Conservation (phyloP, 1,140 invertebrate species). For the Drosophila nasuta region DNA sequence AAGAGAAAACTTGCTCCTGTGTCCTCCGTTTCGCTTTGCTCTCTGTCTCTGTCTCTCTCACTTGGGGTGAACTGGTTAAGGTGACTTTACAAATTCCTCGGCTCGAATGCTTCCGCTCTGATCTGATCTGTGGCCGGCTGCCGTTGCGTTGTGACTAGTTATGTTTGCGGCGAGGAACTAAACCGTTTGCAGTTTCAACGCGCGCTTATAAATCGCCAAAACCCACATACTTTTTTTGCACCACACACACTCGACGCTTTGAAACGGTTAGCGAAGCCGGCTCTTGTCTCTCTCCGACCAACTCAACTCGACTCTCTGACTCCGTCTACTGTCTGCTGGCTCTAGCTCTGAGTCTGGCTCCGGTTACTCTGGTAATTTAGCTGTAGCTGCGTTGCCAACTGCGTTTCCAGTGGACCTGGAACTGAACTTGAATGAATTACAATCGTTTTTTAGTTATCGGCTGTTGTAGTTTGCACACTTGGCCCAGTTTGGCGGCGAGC, state of each 20-base stretch:
- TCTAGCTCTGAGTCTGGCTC: slow-evolving; percentile 3
- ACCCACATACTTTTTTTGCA: slow-evolving; percentile 2
- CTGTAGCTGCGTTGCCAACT: slow-evolving; percentile 54
- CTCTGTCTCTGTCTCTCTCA: slow-evolving; percentile 21
- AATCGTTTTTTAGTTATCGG: slow-evolving; percentile 25
- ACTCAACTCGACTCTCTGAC: slow-evolving; percentile 2
- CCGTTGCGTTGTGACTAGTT: slow-evolving; percentile 79
- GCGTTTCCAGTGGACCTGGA: slow-evolving; percentile 14
- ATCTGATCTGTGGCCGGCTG: background rate
- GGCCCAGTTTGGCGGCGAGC: slow-evolving; percentile 51
- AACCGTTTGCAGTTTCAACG: slow-evolving; percentile 74
- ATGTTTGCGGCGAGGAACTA: slow-evolving; percentile 83
- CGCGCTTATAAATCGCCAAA: slow-evolving; percentile 65
- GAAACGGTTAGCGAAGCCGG: slow-evolving; percentile 53
- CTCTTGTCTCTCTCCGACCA: slow-evolving; percentile 11
- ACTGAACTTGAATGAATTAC: slow-evolving; percentile 61
- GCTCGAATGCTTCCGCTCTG: slow-evolving; percentile 58
- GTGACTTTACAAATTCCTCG: slow-evolving; percentile 13
- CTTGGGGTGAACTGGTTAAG: slow-evolving; percentile 47
- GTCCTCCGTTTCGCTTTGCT: slow-evolving; percentile 17
- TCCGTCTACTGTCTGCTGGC: slow-evolving; percentile 16
- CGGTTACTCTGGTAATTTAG: slow-evolving; percentile 27
- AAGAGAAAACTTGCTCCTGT: slow-evolving; percentile 67
- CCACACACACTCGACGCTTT: slow-evolving; percentile 17
- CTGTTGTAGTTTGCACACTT: slow-evolving; percentile 51